Evolutionary conservation across 2,797 vertebrate genomes (phyloP).

Genomic region (Coreius guichenoti): DNA sequence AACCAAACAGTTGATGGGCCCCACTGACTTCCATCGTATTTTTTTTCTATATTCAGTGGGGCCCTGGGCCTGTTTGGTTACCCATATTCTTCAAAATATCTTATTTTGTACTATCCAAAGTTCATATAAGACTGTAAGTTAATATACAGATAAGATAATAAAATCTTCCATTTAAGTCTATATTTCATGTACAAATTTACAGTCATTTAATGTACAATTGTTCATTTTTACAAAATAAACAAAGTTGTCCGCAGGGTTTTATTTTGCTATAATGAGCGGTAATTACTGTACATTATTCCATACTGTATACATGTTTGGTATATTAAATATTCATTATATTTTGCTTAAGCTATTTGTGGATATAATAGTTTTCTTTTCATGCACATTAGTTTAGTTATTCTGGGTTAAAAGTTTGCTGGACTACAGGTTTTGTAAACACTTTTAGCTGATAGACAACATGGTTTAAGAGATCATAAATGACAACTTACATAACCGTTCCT

Average conservation of each 20-base stretch:
- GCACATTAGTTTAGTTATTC: neutral
- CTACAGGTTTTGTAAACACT: conserved; percentile 16
- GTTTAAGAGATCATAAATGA: conserved; percentile 9
- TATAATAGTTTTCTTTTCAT: neutral
- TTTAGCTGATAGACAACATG: neutral
- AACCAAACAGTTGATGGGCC: no score
- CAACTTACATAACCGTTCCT: conserved; percentile 13
- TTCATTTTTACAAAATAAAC: neutral
- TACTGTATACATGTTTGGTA: neutral
- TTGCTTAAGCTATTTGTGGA: neutral
- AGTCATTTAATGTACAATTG: neutral
- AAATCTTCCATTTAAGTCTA: neutral
- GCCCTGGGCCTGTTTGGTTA: no score
- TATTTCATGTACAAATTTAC: neutral
- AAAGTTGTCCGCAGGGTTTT: neutral
- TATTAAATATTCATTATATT: neutral
- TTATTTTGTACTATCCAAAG: no score
- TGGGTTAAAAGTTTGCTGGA: neutral
- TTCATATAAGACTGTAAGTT: neutral
- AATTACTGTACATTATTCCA: neutral
- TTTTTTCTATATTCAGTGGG: no score
- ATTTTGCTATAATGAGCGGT: neutral
- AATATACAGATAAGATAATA: neutral
- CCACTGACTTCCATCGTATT: no score
- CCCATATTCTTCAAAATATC: no score